Evolutionary conservation across 2,797 vertebrate genomes (phyloP).

Genomic region (Pelodytes ibericus): DNA sequence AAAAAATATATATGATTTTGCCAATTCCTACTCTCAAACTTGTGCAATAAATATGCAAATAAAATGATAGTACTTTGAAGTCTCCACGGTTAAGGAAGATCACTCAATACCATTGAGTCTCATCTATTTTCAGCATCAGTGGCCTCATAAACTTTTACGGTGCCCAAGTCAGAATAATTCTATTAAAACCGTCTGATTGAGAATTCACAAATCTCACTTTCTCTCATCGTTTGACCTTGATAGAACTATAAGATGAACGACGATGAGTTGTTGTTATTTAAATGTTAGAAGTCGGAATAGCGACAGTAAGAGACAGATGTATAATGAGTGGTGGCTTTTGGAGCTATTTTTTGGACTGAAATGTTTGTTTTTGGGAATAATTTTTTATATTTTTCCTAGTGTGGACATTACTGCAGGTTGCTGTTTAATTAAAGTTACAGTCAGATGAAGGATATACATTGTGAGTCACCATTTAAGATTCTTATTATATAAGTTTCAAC

Average conservation of each 20-base stretch:
- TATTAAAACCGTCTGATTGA: conserved; percentile 2
- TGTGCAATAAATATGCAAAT: conserved; percentile 6
- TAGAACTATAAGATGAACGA: conserved; percentile 2
- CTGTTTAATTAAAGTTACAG: no score
- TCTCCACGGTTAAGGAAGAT: background rate
- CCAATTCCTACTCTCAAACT: background rate
- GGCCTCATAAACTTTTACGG: conserved; percentile 14
- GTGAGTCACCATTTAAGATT: no score
- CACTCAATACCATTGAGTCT: conserved; percentile 1
- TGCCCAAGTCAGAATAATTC: conserved; percentile 2
- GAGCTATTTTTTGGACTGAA: no score
- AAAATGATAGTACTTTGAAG: background rate
- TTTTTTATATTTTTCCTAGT: no score
- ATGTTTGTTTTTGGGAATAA: no score
- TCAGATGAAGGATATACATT: no score
- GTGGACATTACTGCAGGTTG: no score
- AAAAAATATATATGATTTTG: background rate
- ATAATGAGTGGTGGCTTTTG: no score
- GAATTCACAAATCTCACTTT: conserved; percentile 18
- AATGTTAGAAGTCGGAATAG: background rate
- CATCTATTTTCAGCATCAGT: conserved; percentile 16
- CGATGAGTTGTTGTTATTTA: background rate
- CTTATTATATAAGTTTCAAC: no score
- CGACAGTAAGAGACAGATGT: no score
- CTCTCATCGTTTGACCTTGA: conserved; percentile 8